Base-by-base conservation (phyloP, 92 coral and sea anemone species). In the Phymanthus crucifer region DNA sequence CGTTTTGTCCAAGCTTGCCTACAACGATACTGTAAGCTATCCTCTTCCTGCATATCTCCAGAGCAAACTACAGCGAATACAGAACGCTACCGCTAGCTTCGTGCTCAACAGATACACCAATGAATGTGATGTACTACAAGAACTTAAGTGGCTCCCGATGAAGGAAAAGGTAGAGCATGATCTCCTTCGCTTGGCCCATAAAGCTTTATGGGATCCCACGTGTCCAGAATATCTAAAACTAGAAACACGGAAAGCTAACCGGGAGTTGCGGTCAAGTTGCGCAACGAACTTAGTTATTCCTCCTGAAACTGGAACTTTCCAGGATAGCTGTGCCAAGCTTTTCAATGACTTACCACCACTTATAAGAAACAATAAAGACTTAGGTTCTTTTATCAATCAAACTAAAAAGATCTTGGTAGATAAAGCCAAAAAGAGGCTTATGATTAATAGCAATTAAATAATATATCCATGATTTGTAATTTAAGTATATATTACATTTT, bases 1-100 rank as follows among this genome's bases (percentile, higher is more conserved):
- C 2, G 85, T 90, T 0, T 9, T 80, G 34, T 87, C 89, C 11
- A 90, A 84, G 66, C 34, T 91, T 6, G 85, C 87, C 77, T 87
- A 84, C 70, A 71, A 84, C 32, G 71, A 70, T 66, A 34, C 71
- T 6, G 91, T 87, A 0, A 83, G 13, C 58, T 8, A 58, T 73
- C 85, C 88, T 19, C 72, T 90, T 1, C 88, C 88, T 17, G 72
- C 13, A 0, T 83, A 90, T 61, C 81, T 82, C 66, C 14, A 71
- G 32, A 84, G 73, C 24, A 76, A 71, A 1, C 80, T 90, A 12
- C 91, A 90, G 64, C 67, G 87, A 54, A 86, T 87, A 7, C 91
- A 90, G 69, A 79, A 75, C 19, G 43, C 87, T 13, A 56, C 83
- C 40, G 89, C 89, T 5, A 65, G 84, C 24, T 84, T 86, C 67